Evolutionary conservation across 2,797 vertebrate genomes (phyloP), one percentile per base, ranked within the genome.

Genomic region (Etheostoma perlongum): DNA sequence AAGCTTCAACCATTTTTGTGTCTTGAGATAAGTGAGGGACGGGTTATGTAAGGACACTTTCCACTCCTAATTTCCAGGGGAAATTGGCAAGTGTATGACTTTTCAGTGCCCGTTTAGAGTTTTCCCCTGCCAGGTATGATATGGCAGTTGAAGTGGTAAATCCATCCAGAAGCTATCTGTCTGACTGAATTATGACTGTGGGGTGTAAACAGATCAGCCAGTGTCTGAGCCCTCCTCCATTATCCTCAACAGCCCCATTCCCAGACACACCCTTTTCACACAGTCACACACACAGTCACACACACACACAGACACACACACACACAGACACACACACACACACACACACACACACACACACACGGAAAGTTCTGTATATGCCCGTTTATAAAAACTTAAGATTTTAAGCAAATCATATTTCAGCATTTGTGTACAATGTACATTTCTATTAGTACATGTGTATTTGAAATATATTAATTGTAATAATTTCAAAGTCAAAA

Each of bases 191-290:
- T 61, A 77, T 87, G 78, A 81, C 89, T 87, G 73, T 76, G 76
- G 89, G 86, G 83, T 85, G 90, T 91, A 93, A 93, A 87, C 80
- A 84, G 88, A 94, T 92, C 91, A 79, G 82, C 80, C 77, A 71
- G 83, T 5, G 70, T 84, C 83, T 86, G 78, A 91, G 81, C 75
- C 84, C 64, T 83, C 63, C 77, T 75, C 76, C 61, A 91, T 92
- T 91, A 90, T 91, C 47, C 84, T 62, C 62, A 55, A 27, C 2
- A 54, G 72, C 78, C 77, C 64, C 78, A 76, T 86, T 91, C 89
- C 85, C 87, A 92, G 90, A 90, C 94, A 94, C 91, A 89, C 93
- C 91, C 92, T 88, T 84, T 72, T 61, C 73, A 60, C 59, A 2
- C 62, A 27, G 4, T 5, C 73, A 6, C 66, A 36, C 67, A 25